phyloP scores from a whole-genome alignment of 2,888 invertebrate genomes.

The Strigamia crassipes region DNA sequence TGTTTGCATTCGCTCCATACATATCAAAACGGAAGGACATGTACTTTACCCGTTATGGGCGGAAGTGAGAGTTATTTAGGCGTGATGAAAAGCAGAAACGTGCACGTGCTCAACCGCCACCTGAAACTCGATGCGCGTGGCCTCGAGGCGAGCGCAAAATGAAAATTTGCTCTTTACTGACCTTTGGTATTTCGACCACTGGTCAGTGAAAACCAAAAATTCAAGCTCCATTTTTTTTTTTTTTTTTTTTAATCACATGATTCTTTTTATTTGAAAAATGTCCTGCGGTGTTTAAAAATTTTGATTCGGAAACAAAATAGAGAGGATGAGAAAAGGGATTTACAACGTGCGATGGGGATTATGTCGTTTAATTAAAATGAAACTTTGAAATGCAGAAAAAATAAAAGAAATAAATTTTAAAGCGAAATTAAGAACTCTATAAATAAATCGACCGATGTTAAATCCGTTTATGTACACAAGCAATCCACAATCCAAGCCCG shows the following conservation, averaged over 20 bases:
- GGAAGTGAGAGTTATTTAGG: slow-evolving; percentile 36
- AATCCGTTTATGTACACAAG: background rate
- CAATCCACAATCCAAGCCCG: background rate
- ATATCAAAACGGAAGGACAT: slow-evolving; percentile 25
- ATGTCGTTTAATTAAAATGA: background rate
- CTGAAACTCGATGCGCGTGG: slow-evolving; percentile 6
- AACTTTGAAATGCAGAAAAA: background rate
- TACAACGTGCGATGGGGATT: background rate
- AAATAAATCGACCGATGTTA: background rate
- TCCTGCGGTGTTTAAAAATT: background rate
- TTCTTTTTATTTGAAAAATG: background rate
- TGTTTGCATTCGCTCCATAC: slow-evolving; percentile 32
- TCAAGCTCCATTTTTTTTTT: background rate
- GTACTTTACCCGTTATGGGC: slow-evolving; percentile 38
- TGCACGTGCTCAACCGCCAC: background rate
- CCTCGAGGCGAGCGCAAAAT: slow-evolving; percentile 19
- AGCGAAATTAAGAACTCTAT: background rate
- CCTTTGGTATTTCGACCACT: background rate
- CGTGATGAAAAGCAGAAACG: slow-evolving; percentile 25
- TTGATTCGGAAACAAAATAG: background rate
- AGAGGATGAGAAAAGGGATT: background rate
- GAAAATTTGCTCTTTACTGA: background rate
- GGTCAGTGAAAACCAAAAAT: background rate
- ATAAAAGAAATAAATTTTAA: background rate
- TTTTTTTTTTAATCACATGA: too few species aligned